Evolutionary conservation across 2,797 vertebrate genomes (phyloP).

Genomic region (Liparis tanakae): DNA sequence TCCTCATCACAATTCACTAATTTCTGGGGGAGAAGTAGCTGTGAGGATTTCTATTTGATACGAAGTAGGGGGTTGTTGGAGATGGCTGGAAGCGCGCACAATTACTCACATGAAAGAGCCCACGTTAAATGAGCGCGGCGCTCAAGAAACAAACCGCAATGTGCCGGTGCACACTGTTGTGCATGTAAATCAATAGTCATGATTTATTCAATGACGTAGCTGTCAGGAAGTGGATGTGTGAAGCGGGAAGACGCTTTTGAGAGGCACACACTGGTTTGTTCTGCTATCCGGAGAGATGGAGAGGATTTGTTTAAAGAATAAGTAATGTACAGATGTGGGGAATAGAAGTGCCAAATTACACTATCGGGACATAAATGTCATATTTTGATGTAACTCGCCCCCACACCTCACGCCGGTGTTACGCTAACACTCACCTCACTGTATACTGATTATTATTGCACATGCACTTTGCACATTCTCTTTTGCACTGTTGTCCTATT

Average conservation of each 20-base stretch:
- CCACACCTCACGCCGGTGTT: no score
- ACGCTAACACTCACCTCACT: no score
- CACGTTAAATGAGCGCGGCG: conserved; percentile 77
- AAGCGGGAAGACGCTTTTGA: conserved; percentile 72
- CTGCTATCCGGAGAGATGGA: conserved; percentile 52
- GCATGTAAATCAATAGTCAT: conserved; percentile 84
- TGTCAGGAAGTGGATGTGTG: conserved; percentile 76
- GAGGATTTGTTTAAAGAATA: conserved; percentile 51
- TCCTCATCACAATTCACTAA: conserved; percentile 73
- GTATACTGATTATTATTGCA: no score
- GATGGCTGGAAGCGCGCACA: conserved; percentile 71
- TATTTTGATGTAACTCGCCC: no score
- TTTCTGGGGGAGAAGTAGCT: conserved; percentile 75
- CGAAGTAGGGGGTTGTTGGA: conserved; percentile 29
- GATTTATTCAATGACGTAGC: conserved; percentile 81
- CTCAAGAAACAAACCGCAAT: conserved; percentile 78
- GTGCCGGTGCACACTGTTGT: conserved; percentile 63
- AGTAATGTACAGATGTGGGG: conserved; percentile 23
- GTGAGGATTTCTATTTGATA: conserved; percentile 69
- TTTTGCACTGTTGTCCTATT: no score
- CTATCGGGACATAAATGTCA: conserved; percentile 24
- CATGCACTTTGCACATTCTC: no score
- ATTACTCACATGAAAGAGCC: conserved; percentile 82
- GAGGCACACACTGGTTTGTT: conserved; percentile 55
- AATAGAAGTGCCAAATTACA: conserved; percentile 26